phyloP scores from a whole-genome alignment of 2,113 vertebrate species.

The Pelvicachromis taeniatus region DNA sequence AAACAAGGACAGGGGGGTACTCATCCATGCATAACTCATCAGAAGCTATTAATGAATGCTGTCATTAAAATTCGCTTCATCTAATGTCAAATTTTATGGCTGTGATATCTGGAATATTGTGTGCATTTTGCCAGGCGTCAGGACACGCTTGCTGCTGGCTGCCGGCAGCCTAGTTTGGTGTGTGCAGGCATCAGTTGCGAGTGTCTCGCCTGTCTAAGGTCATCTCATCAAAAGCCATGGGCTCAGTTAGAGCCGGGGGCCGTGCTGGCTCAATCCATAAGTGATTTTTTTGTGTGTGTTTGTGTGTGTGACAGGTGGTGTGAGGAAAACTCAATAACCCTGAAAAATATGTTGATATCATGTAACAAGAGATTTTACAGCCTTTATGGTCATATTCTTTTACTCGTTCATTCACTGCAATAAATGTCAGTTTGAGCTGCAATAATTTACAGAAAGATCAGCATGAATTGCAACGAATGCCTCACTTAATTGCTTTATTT shows the following conservation, averaged over 20 bases:
- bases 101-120: neutral
- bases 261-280: neutral
- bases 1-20: neutral
- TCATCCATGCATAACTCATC: neutral
- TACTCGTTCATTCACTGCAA: accelerated
- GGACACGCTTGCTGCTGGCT: neutral
- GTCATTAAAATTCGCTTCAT: neutral
- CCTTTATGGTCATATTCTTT: neutral
- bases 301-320: neutral
- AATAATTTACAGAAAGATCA: neutral
- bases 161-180: neutral
- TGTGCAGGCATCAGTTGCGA: neutral
- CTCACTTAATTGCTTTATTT: neutral
- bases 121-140: neutral
- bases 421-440: neutral
- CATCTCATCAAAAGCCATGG: slow-evolving; percentile 36
- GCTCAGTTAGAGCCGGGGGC: slow-evolving; percentile 7
- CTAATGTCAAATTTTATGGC: neutral
- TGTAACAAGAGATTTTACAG: neutral
- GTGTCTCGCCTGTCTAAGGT: slow-evolving; percentile 31
- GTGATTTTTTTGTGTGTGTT: neutral
- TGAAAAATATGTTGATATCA: neutral
- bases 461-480: neutral
- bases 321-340: neutral
- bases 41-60: neutral